Percentiles rank a stretch among this genome's conserved stretches.
These are phyloP conservation scores for Dinothrombium tinctorium DNA, from an alignment of 1,140 invertebrate genomes.

Conservation along the genomic window DNA sequence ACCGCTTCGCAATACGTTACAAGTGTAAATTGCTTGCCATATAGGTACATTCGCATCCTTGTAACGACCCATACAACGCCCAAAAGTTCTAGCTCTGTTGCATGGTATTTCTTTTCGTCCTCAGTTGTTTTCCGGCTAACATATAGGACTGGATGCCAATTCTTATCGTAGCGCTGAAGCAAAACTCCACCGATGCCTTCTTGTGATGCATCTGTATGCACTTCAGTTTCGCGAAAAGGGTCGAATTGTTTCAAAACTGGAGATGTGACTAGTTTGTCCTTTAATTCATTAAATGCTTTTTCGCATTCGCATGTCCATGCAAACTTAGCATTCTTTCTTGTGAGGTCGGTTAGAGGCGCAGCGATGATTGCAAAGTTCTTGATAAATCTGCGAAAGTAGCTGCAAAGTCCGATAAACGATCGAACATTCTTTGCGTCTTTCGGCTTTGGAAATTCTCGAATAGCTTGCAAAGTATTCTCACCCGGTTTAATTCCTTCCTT, in stretches of 20 bases:
- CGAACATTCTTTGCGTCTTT: slow-evolving; percentile 6
- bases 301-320: neutral
- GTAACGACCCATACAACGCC: too few relatives aligned
- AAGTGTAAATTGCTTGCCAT: too few relatives aligned
- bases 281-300: neutral
- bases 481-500: neutral
- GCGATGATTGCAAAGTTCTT: slow-evolving; percentile 17
- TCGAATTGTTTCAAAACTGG: slow-evolving; percentile 1
- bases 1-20: too few relatives aligned
- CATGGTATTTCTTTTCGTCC: too few relatives aligned
- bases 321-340: neutral
- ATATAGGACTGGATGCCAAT: slow-evolving; percentile 7
- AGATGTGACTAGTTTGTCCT: slow-evolving; percentile 2
- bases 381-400: slow-evolving; percentile 13
- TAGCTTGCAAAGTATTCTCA: slow-evolving; percentile 3
- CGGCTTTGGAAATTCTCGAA: slow-evolving; percentile 9
- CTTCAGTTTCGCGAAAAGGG: neutral
- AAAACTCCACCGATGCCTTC: slow-evolving; percentile 9
- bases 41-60: too few relatives aligned
- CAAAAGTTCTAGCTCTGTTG: slow-evolving; percentile 16
- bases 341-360: slow-evolving; percentile 3
- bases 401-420: slow-evolving; percentile 9
- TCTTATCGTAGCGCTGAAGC: slow-evolving; percentile 1
- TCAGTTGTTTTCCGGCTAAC: slow-evolving; percentile 11
- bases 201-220: too few relatives aligned